These are phyloP conservation scores for Cryptus viduatorius DNA, from an alignment of 2,888 invertebrate species.

Conservation along the genomic window DNA sequence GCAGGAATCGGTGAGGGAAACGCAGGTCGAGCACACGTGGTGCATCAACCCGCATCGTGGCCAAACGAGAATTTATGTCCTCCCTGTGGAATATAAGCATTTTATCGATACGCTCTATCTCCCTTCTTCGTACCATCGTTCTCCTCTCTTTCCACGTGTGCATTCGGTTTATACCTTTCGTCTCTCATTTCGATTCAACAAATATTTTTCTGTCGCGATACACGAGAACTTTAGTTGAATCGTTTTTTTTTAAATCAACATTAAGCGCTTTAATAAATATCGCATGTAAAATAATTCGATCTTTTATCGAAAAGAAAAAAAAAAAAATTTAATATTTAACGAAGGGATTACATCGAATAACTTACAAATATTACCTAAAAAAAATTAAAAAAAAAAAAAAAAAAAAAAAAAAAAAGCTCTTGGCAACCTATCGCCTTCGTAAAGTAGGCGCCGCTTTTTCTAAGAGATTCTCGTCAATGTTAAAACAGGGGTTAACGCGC, in stretches of 20 bases:
- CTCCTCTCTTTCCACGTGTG: constrained; percentile 27
- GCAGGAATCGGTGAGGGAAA: constrained; percentile 54
- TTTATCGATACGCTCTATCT: constrained; percentile 52
- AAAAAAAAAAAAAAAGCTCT: constrained; percentile 3
- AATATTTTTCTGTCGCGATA: background rate
- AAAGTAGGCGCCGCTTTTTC: constrained; percentile 9
- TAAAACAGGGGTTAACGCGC: constrained; percentile 44
- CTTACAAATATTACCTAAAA: background rate
- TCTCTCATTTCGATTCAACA: constrained; percentile 26
- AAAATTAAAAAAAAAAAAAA: background rate
- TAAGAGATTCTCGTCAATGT: constrained; percentile 30
- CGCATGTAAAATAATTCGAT: background rate
- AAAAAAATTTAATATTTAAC: too few species aligned
- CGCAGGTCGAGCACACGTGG: constrained; percentile 35
- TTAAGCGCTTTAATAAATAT: background rate
- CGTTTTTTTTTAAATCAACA: background rate
- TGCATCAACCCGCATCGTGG: constrained; percentile 60
- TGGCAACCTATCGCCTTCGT: background rate
- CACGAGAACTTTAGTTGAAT: background rate
- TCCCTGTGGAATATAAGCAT: constrained; percentile 63
- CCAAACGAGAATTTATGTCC: constrained; percentile 62
- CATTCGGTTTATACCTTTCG: constrained; percentile 10
- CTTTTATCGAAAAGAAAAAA: too few species aligned
- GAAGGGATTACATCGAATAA: too few species aligned
- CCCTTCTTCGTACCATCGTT: constrained; percentile 30